These are phyloP conservation scores for Leptinotarsa peninsularis DNA, from an alignment of 2,888 invertebrate genomes.

Conservation along the genomic window DNA sequence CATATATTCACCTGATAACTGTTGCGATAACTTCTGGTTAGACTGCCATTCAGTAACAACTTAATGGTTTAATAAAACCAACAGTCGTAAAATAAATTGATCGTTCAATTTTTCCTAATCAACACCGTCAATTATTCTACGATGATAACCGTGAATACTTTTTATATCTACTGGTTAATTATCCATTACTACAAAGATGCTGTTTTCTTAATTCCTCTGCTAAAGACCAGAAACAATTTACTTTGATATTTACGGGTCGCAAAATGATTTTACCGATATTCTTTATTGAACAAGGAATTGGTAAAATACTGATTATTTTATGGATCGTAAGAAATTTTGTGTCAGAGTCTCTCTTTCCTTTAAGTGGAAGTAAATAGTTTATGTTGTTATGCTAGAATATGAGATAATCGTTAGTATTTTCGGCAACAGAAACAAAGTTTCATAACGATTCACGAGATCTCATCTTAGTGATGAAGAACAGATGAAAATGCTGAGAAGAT, in stretches of 20 bases:
- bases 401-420: no score
- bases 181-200: not conserved
- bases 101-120: not conserved
- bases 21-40: not conserved
- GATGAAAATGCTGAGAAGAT: no score
- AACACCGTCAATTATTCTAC: not conserved
- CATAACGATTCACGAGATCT: no score
- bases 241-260: no score
- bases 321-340: no score
- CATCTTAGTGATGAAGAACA: no score
- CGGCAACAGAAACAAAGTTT: no score
- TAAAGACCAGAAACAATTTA: not conserved
- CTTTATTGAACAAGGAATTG: not conserved
- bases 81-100: slow-evolving; percentile 1
- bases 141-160: not conserved
- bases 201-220: not conserved
- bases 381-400: no score
- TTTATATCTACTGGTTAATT: not conserved
- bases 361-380: no score
- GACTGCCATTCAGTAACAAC: not conserved
- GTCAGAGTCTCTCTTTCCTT: no score
- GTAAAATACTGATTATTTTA: no score
- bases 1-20: not conserved
- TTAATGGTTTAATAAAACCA: slow-evolving; percentile 3
- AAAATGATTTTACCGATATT: no score